A percentile compares a stretch with the other conserved stretches of the same genome.
phyloP scores from a whole-genome alignment of 2,113 vertebrate genomes.

The Brachirus orientalis region DNA sequence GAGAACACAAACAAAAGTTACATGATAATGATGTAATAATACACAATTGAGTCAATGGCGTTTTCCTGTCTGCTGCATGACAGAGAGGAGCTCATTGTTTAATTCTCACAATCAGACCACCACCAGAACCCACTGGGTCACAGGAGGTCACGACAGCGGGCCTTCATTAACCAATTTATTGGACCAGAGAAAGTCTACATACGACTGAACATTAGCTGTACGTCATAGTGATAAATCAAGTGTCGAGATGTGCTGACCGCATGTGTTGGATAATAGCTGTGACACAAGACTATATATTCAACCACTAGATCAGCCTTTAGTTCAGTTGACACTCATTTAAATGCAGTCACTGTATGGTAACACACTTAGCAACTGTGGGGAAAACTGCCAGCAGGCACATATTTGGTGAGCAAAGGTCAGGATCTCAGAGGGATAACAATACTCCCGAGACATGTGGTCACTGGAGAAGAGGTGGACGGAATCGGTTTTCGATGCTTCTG shows the following conservation, averaged over 20 bases:
- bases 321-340: constrained; percentile 9
- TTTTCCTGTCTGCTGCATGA: constrained; percentile 55
- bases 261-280: constrained; percentile 16
- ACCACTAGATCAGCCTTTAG: constrained; percentile 10
- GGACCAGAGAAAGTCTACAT: neutral
- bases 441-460: constrained; percentile 8
- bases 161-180: constrained; percentile 23
- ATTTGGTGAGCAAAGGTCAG: constrained; percentile 11
- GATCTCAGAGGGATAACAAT: neutral
- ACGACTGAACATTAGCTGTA: constrained; percentile 12
- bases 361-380: too few species aligned
- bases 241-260: constrained; percentile 14
- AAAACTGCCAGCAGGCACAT: constrained; percentile 13
- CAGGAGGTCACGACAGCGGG: constrained; percentile 20
- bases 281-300: neutral
- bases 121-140: constrained; percentile 47
- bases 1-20: constrained; percentile 70
- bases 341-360: neutral
- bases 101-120: constrained; percentile 70
- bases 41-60: constrained; percentile 64
- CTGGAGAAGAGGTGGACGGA: constrained; percentile 4
- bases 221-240: constrained; percentile 26
- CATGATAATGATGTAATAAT: constrained; percentile 63
- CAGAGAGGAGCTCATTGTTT: constrained; percentile 65
- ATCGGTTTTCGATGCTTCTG: neutral